Base-by-base conservation (phyloP, 1,140 invertebrate genomes). In the Nasonia giraulti region DNA sequence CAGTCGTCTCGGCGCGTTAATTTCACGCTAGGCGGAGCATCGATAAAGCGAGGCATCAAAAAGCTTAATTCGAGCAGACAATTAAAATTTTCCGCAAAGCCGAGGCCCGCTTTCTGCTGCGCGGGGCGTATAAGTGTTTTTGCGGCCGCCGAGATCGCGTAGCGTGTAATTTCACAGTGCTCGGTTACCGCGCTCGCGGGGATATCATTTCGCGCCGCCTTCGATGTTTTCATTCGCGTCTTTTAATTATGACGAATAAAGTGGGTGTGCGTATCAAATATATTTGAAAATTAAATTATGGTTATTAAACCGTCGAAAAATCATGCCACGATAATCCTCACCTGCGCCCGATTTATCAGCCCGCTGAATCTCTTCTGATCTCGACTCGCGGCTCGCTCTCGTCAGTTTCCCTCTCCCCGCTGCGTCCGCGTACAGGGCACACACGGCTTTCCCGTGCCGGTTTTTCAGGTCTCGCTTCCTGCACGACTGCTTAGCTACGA, bases 401-500 rank as follows among this genome's bases (percentile, higher is more conserved):
- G 55, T 20, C 6, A 62, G 7, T 6, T 62, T 20, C 17, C 55
- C 20, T 62, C 20, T 20, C 17, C 20, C 17, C 20, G 50, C 17
- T 5, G 50, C 50, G 14, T 37, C 33, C 44, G 27, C 27, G 27
- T 27, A 12, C 44, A 1, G 44, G 44, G 44, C 12, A 17, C 55
- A 62, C 55, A 62, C 55, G 17, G 20, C 55, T 68, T 79, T 77
- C 85, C 86, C 78, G 37, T 77, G 71, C 78, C 31, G 55, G 73
- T 80, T 85, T 85, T 85, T 85, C 73, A 69, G 40, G 62, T 75
- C 86, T 83, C 85, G 88, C 85, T 89, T 90, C 91, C 89, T 89
- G 75, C 87, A 88, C 76, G 82, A 82, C 86, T 88, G 85, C 84
- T 87, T 89, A 27, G 2, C 33, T 89, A 87, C 90, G 89, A 91